Evolutionary conservation across 2,888 invertebrate genomes (phyloP).

Genomic region (Agrypnus murinus): DNA sequence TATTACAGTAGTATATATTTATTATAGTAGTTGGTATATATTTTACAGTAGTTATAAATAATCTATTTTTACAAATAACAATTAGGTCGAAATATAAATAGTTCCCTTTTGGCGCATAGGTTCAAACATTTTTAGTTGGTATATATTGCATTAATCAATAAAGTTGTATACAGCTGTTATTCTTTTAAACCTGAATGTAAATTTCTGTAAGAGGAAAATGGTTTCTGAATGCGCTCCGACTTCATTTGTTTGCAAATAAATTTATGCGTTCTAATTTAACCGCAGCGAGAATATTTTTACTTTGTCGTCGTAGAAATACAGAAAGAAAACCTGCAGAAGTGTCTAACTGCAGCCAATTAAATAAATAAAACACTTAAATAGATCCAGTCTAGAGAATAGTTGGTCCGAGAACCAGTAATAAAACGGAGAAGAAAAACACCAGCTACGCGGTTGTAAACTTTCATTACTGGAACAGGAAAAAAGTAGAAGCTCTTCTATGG

Average conservation of each 20-base stretch:
- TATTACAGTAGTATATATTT: too few relatives aligned
- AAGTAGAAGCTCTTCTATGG: constrained; percentile 41
- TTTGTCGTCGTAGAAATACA: constrained; percentile 11
- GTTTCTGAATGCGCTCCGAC: not conserved
- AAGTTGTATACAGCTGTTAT: constrained; percentile 12
- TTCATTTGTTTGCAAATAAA: constrained; percentile 30
- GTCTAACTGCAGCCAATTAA: constrained; percentile 60
- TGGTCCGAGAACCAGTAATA: constrained; percentile 54
- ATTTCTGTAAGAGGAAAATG: constrained; percentile 5
- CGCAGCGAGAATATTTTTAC: constrained; percentile 12
- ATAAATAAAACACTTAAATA: constrained; percentile 63
- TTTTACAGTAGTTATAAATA: too few relatives aligned
- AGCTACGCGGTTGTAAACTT: constrained; percentile 55
- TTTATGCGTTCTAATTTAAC: constrained; percentile 32
- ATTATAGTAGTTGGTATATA: too few relatives aligned
- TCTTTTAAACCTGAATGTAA: constrained; percentile 17
- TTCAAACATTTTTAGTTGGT: not conserved
- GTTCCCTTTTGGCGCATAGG: too few relatives aligned
- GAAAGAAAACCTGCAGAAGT: constrained; percentile 39
- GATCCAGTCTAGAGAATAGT: constrained; percentile 58
- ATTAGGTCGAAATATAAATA: too few relatives aligned
- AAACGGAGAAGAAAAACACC: constrained; percentile 52
- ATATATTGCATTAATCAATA: constrained; percentile 4
- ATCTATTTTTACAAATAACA: too few relatives aligned
- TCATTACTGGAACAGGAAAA: constrained; percentile 53